Conservation (phyloP, 1,140 invertebrate genomes). For the Drosophila ironensis region DNA sequence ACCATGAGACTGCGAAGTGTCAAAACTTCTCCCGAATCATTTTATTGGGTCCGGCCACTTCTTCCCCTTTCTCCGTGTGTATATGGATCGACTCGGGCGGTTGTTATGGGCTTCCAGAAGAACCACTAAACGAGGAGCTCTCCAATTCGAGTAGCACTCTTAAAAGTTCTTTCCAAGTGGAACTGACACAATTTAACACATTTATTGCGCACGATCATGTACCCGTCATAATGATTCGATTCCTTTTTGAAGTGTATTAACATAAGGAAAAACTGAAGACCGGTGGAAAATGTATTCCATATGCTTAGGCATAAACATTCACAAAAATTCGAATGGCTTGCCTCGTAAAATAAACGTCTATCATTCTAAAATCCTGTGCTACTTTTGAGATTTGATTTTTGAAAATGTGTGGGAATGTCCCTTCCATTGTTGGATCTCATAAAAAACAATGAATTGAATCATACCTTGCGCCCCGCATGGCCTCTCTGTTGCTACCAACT, state of each 20-base stretch:
- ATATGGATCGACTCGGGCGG: conserved; percentile 2
- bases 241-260: too few species aligned
- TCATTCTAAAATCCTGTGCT: not conserved
- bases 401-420: conserved; percentile 19
- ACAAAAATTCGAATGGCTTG: too few species aligned
- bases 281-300: too few species aligned
- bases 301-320: too few species aligned
- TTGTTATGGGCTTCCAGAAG: conserved; percentile 8
- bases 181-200: not conserved
- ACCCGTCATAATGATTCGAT: not conserved
- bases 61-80: not conserved
- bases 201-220: conserved; percentile 1
- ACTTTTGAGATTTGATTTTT: conserved; percentile 6
- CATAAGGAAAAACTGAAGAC: too few species aligned
- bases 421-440: not conserved
- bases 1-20: conserved; percentile 45
- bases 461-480: conserved; percentile 7
- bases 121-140: conserved; percentile 7
- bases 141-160: conserved; percentile 24
- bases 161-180: conserved; percentile 2
- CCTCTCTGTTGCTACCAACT: conserved; percentile 18
- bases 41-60: conserved; percentile 31
- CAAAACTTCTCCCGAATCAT: conserved; percentile 36
- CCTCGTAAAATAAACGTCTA: not conserved
- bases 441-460: conserved; percentile 11